A percentile compares a stretch with the other conserved stretches of the same genome.
Conservation (phyloP, 1,140 invertebrate species). For the Drosophila jambulina region DNA sequence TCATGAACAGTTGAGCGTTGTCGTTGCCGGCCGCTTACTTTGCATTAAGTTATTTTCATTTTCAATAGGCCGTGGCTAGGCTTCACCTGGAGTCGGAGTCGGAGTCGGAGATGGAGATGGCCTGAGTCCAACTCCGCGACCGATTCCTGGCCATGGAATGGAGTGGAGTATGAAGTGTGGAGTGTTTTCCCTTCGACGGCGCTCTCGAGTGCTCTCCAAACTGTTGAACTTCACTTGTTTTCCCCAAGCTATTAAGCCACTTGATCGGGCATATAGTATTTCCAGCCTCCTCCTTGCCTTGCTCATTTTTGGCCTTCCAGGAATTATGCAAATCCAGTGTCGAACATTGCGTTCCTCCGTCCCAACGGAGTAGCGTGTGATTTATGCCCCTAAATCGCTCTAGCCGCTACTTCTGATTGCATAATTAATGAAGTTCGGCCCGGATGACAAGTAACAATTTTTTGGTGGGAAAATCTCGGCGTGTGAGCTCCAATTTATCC, state of each 20-base stretch:
- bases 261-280: slow-evolving; percentile 48
- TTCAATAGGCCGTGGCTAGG: slow-evolving; percentile 79
- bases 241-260: slow-evolving; percentile 82
- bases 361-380: slow-evolving; percentile 68
- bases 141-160: slow-evolving; percentile 56
- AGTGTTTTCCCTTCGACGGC: slow-evolving; percentile 77
- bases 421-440: slow-evolving; percentile 73
- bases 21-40: slow-evolving; percentile 70
- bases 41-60: slow-evolving; percentile 84
- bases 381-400: slow-evolving; percentile 82
- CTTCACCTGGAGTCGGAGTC: slow-evolving; percentile 6
- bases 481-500: slow-evolving; percentile 7
- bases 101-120: background rate
- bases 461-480: slow-evolving; percentile 60
- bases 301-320: slow-evolving; percentile 62
- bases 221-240: slow-evolving; percentile 84
- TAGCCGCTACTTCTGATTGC: slow-evolving; percentile 82
- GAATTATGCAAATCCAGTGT: slow-evolving; percentile 80
- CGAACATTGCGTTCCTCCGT: slow-evolving; percentile 25
- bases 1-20: slow-evolving; percentile 77
- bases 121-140: slow-evolving; percentile 14
- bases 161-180: slow-evolving; percentile 45
- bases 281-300: slow-evolving; percentile 11
- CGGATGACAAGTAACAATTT: slow-evolving; percentile 62
- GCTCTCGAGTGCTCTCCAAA: slow-evolving; percentile 80